phyloP scores from a whole-genome alignment of 2,113 vertebrate species.

The Scytalopus superciliaris region DNA sequence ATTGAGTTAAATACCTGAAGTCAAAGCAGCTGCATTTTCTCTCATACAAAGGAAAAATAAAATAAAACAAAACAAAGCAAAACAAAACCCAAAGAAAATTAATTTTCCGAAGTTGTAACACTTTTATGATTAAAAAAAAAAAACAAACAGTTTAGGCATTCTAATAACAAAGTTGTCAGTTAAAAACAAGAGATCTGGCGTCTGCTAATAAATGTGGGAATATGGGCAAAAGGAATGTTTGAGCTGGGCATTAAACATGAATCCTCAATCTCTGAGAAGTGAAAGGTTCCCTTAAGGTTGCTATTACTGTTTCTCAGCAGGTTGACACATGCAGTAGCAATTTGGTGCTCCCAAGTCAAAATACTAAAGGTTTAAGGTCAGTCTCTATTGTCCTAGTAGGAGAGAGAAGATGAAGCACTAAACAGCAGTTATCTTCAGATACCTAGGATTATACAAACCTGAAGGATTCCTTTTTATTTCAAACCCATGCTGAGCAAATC shows the following conservation, averaged over 20 bases:
- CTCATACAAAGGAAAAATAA: background rate
- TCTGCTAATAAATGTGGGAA: background rate
- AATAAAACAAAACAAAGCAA: too few relatives aligned
- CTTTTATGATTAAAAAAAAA: background rate
- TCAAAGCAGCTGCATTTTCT: background rate
- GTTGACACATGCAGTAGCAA: background rate
- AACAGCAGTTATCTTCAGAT: background rate
- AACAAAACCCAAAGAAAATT: background rate
- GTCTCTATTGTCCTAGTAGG: background rate
- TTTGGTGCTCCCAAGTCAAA: constrained; percentile 21
- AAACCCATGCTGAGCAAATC: background rate
- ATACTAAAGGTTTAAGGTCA: background rate
- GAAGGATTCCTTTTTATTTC: constrained; percentile 8
- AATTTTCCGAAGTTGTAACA: background rate
- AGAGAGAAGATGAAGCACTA: background rate
- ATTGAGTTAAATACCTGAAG: background rate
- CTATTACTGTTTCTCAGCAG: constrained; percentile 34
- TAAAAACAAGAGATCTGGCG: background rate
- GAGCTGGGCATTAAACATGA: background rate
- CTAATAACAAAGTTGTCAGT: background rate
- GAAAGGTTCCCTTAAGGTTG: background rate
- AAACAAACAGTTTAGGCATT: background rate
- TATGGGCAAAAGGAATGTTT: background rate
- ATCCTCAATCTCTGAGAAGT: background rate
- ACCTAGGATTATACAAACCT: background rate